Evolutionary conservation across 2,797 vertebrate species (phyloP).

Genomic region (Chiroxiphia lanceolata): DNA sequence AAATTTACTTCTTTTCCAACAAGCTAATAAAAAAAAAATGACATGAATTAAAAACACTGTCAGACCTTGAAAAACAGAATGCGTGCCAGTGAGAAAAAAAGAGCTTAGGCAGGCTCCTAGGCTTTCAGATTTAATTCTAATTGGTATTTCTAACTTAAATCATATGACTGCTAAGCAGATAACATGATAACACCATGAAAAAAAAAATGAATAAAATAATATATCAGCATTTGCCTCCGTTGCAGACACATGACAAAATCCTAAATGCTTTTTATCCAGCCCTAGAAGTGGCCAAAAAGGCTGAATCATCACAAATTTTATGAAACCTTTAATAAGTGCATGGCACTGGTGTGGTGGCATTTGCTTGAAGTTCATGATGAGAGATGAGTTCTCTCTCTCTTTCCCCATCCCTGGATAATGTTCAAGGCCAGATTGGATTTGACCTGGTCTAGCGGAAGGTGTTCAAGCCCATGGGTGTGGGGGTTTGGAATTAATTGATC

Average conservation of each 20-base stretch:
- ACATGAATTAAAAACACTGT: background rate
- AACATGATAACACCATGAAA: background rate
- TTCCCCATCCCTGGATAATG: background rate
- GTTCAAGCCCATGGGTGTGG: rapidly evolving
- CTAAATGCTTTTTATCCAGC: background rate
- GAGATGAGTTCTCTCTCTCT: background rate
- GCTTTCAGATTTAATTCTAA: background rate
- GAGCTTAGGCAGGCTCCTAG: background rate
- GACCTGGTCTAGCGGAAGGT: background rate
- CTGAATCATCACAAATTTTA: background rate
- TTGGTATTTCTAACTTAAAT: background rate
- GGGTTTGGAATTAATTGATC: background rate
- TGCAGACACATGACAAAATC: background rate
- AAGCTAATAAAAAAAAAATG: background rate
- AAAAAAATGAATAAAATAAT: background rate
- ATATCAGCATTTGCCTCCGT: rapidly evolving
- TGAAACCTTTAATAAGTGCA: background rate
- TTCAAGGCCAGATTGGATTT: background rate
- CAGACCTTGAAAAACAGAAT: background rate
- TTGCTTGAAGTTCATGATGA: background rate
- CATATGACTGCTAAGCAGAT: rapidly evolving
- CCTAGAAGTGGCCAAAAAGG: background rate
- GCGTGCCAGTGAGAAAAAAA: background rate
- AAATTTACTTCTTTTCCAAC: background rate
- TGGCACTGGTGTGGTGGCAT: rapidly evolving